These are phyloP conservation scores for Lasioglossum villosulum DNA, from an alignment of 2,888 invertebrate species.

Conservation along the genomic window DNA sequence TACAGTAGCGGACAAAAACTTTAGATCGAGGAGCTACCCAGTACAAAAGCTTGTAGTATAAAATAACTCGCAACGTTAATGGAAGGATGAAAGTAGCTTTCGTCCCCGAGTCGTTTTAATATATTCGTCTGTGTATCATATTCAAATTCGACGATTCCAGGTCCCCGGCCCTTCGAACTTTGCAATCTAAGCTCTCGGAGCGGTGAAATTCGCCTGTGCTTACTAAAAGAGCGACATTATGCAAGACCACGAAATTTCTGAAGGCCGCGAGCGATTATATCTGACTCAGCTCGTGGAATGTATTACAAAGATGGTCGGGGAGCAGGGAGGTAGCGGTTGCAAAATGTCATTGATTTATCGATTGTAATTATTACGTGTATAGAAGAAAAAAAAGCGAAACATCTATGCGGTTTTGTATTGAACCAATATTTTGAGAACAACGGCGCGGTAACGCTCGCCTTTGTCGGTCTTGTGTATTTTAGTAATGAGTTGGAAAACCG, in stretches of 20 bases:
- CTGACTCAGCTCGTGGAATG: conserved; percentile 28
- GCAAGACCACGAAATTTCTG: conserved; percentile 49
- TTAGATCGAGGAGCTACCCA: too few species aligned
- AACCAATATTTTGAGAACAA: not conserved
- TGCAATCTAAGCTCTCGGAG: conserved; percentile 25
- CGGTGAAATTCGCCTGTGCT: conserved; percentile 35
- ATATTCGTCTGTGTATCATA: not conserved
- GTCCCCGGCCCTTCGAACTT: not conserved
- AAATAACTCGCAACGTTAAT: not conserved
- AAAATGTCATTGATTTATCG: conserved; percentile 11
- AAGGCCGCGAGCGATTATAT: conserved; percentile 37
- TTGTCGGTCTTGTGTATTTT: not conserved
- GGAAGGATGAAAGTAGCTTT: not conserved
- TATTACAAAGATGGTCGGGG: not conserved
- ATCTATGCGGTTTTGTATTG: not conserved
- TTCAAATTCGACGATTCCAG: not conserved
- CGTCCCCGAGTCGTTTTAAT: not conserved
- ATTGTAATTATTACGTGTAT: not conserved
- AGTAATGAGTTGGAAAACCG: conserved; percentile 12
- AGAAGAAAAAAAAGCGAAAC: not conserved
- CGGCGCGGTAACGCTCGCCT: not conserved
- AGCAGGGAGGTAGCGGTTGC: too few species aligned
- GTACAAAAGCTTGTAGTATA: too few species aligned
- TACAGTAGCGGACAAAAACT: too few species aligned
- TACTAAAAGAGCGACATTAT: conserved; percentile 43